phyloP scores from a whole-genome alignment of 2,113 vertebrate species.

The Hypocryptadius cinnamomeus region DNA sequence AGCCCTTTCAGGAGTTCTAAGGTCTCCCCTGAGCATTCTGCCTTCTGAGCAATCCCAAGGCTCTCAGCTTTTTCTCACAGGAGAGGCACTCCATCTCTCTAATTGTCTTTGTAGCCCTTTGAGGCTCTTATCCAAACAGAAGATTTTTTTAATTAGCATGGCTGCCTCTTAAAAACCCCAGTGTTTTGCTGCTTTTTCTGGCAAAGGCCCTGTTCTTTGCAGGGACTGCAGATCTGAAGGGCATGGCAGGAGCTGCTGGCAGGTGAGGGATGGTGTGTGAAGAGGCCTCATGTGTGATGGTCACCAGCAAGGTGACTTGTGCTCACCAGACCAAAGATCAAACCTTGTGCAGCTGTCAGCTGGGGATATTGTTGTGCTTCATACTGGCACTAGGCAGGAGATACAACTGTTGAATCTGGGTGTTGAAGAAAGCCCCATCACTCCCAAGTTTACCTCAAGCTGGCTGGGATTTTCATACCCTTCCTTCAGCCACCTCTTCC shows the following conservation, averaged over 20 bases:
- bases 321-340: not conserved
- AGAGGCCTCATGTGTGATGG: accelerated
- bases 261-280: not conserved
- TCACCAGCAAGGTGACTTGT: not conserved
- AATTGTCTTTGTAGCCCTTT: not conserved
- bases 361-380: not conserved
- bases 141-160: not conserved
- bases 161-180: not conserved
- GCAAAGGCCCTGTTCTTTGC: not conserved
- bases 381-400: not conserved
- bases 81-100: not conserved
- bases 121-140: not conserved
- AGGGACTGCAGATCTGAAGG: not conserved
- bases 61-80: not conserved
- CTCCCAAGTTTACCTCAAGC: not conserved
- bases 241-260: not conserved
- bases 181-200: not conserved
- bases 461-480: not conserved
- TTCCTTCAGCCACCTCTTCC: not conserved
- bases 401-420: not conserved
- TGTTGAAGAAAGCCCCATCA: not conserved
- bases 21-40: not conserved
- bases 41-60: not conserved
- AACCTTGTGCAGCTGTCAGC: not conserved
- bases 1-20: not conserved